Evolutionary conservation across 2,888 invertebrate genomes (phyloP).

Genomic region (Thecocarcelia acutangulata): DNA sequence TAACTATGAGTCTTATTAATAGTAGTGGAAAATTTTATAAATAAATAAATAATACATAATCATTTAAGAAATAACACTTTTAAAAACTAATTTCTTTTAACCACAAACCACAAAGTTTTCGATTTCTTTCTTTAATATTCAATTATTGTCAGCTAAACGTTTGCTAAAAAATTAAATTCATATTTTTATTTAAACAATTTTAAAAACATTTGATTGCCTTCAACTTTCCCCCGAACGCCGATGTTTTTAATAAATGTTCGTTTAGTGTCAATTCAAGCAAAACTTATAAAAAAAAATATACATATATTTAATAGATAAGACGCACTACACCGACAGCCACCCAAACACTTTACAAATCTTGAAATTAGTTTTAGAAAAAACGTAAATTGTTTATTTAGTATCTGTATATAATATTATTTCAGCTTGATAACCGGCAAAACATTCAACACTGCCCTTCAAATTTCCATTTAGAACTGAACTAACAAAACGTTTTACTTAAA

Average conservation of each 20-base stretch:
- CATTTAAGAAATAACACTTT: conserved; percentile 42
- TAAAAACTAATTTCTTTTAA: conserved; percentile 20
- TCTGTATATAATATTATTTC: conserved; percentile 5
- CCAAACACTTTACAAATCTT: conserved; percentile 25
- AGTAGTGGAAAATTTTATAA: too few species aligned
- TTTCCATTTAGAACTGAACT: conserved; percentile 64
- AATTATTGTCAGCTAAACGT: not conserved
- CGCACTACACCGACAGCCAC: conserved; percentile 28
- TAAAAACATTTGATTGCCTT: not conserved
- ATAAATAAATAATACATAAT: not conserved
- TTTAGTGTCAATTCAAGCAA: not conserved
- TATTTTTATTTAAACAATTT: conserved; percentile 1
- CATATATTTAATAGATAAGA: conserved; percentile 36
- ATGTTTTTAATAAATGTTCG: not conserved
- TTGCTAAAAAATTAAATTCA: too few species aligned
- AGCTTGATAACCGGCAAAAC: conserved; percentile 50
- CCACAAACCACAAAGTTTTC: conserved; percentile 41
- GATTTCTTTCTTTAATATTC: not conserved
- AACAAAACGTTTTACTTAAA: conserved; percentile 42
- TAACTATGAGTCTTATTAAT: too few species aligned
- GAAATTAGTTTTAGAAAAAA: conserved; percentile 17
- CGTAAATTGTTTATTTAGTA: conserved; percentile 3
- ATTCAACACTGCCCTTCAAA: conserved; percentile 64
- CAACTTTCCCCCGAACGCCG: too few species aligned
- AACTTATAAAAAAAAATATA: not conserved